Evolutionary conservation across 2,113 vertebrate species (phyloP).

Genomic region (Hylia prasina): DNA sequence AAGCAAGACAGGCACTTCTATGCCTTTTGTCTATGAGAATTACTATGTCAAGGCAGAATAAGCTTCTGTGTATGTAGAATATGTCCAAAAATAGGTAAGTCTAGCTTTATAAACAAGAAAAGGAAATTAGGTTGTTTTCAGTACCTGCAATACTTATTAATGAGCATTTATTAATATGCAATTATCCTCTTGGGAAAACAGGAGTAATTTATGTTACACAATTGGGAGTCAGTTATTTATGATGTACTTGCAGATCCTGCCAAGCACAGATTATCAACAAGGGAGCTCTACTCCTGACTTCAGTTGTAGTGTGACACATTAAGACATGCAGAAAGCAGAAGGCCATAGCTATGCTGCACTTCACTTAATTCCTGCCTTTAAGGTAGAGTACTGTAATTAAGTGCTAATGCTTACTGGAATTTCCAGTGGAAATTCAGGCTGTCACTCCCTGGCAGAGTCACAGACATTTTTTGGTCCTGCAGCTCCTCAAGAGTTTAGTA

Average conservation of each 20-base stretch:
- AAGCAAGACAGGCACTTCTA: background rate
- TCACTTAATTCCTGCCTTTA: background rate
- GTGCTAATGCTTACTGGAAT: conserved; percentile 6
- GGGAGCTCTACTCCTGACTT: background rate
- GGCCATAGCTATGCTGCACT: background rate
- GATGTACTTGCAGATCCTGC: background rate
- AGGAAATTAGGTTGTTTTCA: background rate
- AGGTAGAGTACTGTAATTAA: background rate
- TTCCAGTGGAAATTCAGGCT: conserved; percentile 1
- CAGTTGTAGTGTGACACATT: background rate
- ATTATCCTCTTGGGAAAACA: background rate
- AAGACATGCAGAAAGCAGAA: background rate
- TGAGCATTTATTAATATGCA: background rate
- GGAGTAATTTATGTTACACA: background rate
- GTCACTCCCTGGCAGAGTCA: background rate
- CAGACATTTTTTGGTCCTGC: background rate
- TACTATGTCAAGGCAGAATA: background rate
- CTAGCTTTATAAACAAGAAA: background rate
- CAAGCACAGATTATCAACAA: background rate
- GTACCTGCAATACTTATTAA: background rate
- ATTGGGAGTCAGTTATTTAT: background rate
- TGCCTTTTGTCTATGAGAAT: background rate
- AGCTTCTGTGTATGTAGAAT: background rate
- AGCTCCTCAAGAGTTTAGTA: background rate
- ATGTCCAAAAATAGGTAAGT: background rate